Evolutionary conservation across 2,113 vertebrate species (phyloP), one percentile per base, ranked within the genome.

Genomic region (Takifugu flavidus): DNA sequence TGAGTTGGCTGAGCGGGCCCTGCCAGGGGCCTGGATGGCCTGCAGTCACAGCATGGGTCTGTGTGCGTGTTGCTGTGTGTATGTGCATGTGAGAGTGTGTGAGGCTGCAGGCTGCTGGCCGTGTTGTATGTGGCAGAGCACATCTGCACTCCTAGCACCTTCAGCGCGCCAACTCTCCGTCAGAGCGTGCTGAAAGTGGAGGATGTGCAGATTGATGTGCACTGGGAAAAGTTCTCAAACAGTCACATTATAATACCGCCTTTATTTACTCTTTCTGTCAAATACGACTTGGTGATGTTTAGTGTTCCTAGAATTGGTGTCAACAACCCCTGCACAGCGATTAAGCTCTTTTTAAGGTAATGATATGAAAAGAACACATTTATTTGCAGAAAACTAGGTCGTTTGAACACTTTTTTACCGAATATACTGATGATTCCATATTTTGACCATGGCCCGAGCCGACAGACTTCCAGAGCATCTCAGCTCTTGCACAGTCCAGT

Each of bases 1-100:
- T 89, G 79, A 85, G 65, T 87, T 90, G 88, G 86, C 87, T 66
- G 60, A 56, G 61, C 61, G 49, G 25, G 70, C 63, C 71, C 82
- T 78, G 56, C 58, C 43, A 62, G 64, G 75, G 64, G 75, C 12
- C 77, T 64, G 71, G 65, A 57, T 60, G 49, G 78, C 70, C 75
- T 72, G 64, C 27, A 31, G 79, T 81, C 67, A 59, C 54, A 49
- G 51, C 63, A 28, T 55, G 49, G 47, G 15, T 75, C 28, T 62
- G 4, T 68, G 53, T 54, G 51, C 4, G 52, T 31, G 42, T 63
- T 44, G 52, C 44, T 50, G 62, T 54, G 56, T 34, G 31, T 34
- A 7, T 34, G 31, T 39, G 6, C 11, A 10, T 39, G 56, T 62
- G 56, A 62, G 62, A 59, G 42, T 54, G 39, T 56, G 67, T 29